Evolutionary conservation across 1,140 invertebrate genomes (phyloP).

Genomic region (Scylla paramamosain): DNA sequence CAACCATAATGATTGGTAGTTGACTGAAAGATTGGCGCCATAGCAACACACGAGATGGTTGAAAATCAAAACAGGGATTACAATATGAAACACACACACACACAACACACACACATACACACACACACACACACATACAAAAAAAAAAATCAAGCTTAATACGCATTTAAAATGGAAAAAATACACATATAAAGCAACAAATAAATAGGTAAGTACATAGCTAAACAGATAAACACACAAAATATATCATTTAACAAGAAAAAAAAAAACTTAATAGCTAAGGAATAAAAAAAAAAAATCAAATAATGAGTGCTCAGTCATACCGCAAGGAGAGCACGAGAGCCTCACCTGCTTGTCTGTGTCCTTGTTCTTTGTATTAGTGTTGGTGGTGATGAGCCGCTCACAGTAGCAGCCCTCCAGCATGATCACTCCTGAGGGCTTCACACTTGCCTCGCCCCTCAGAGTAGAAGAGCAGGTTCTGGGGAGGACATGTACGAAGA

Average conservation of each 20-base stretch:
- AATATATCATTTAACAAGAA: neutral
- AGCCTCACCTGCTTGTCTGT: constrained; percentile 78
- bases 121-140: no score
- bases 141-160: neutral
- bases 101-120: no score
- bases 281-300: neutral
- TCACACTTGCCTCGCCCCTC: constrained; percentile 88
- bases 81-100: no score
- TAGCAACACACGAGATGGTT: no score
- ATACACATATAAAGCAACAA: neutral
- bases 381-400: constrained; percentile 83
- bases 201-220: neutral
- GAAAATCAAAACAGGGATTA: no score
- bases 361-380: constrained; percentile 83
- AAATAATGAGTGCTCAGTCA: no score
- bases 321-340: neutral
- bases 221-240: neutral
- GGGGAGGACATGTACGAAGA: neutral
- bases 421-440: constrained; percentile 91
- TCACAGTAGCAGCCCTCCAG: constrained; percentile 96
- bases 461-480: constrained; percentile 85
- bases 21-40: neutral
- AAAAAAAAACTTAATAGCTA: neutral
- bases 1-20: neutral
- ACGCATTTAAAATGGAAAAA: neutral